phyloP scores from a whole-genome alignment of 2,797 vertebrate species.

The Crenuchus spilurus region DNA sequence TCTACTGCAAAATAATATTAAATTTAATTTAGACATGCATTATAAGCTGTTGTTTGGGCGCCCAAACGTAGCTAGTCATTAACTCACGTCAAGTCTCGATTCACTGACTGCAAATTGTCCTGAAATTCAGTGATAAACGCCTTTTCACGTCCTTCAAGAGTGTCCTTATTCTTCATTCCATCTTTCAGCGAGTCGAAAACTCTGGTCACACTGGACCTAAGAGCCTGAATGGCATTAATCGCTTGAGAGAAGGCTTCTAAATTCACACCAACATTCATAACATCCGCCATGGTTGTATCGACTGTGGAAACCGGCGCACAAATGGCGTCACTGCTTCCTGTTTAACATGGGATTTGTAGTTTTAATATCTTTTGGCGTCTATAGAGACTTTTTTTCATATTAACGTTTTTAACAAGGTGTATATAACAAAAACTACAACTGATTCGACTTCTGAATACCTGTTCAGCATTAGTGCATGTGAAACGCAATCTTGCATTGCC shows the following conservation, averaged over 20 bases:
- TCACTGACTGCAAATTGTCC: conserved; percentile 93
- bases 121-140: conserved; percentile 90
- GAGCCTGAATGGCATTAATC: conserved; percentile 91
- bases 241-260: conserved; percentile 95
- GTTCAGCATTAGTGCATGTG: no score
- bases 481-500: no score
- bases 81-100: conserved; percentile 93
- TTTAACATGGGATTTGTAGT: conserved; percentile 51
- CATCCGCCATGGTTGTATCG: conserved; percentile 84
- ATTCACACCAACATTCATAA: conserved; percentile 88
- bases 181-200: conserved; percentile 96
- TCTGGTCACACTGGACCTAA: conserved; percentile 93
- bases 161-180: conserved; percentile 93
- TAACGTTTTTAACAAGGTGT: no score
- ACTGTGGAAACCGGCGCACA: not conserved
- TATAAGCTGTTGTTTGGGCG: not conserved
- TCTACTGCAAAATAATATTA: no score
- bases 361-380: not conserved
- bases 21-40: no score
- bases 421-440: no score
- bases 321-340: conserved; percentile 22
- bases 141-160: conserved; percentile 90
- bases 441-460: no score
- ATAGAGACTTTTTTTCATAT: not conserved
- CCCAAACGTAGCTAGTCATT: not conserved